phyloP scores from a whole-genome alignment of 92 coral and sea anemone genomes.

The Umimayanthus chanpuru region DNA sequence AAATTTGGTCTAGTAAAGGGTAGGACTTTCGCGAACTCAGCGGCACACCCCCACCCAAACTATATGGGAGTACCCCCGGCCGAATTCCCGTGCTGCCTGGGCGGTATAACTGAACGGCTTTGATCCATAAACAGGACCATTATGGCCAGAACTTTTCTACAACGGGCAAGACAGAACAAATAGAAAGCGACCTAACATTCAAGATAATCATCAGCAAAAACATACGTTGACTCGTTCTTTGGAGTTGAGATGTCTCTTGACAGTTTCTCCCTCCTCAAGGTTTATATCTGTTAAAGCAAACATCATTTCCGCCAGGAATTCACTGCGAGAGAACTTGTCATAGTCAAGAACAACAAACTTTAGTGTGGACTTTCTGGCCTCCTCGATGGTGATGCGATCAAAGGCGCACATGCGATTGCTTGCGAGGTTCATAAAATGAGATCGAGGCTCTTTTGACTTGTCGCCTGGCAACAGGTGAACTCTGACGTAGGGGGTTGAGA shows the following conservation, averaged over 20 bases:
- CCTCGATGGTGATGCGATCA: conserved; percentile 69
- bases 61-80: no score
- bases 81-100: no score
- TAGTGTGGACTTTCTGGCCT: conserved; percentile 70
- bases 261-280: conserved; percentile 75
- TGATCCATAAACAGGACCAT: no score
- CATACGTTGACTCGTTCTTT: conserved; percentile 64
- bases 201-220: background rate
- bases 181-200: background rate
- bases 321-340: conserved; percentile 95
- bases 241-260: conserved; percentile 75
- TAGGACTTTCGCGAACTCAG: no score
- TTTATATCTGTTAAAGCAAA: conserved; percentile 74
- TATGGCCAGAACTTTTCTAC: no score
- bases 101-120: no score
- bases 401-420: conserved; percentile 83
- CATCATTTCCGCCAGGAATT: conserved; percentile 86
- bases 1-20: no score
- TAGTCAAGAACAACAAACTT: conserved; percentile 91
- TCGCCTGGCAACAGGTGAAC: conserved; percentile 70
- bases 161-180: no score
- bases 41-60: no score
- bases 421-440: conserved; percentile 81
- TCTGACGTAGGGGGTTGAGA: conserved; percentile 85
- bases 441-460: conserved; percentile 66